These are phyloP conservation scores for Matsumurasca onukii DNA, from an alignment of 1,140 invertebrate species.

Conservation along the genomic window DNA sequence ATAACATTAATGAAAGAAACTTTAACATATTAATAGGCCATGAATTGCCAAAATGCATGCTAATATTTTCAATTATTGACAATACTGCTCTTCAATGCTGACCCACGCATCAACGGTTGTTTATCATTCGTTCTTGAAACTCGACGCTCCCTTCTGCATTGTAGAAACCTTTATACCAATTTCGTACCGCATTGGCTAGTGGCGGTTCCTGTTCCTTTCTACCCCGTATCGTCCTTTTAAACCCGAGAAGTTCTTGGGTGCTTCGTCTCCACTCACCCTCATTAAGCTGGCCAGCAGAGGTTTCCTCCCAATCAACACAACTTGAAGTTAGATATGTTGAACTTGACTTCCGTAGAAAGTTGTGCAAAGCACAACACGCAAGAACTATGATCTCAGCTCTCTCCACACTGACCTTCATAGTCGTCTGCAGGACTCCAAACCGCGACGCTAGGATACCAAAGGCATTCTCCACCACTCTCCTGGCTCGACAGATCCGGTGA, in stretches of 20 bases:
- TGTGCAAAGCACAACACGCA: constrained; percentile 15
- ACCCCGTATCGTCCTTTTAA: neutral
- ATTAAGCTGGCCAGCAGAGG: neutral
- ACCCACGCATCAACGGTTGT: neutral
- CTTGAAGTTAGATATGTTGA: constrained; percentile 5
- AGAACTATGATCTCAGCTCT: constrained; percentile 26
- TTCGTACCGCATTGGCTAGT: too few species aligned
- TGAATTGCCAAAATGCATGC: too few species aligned
- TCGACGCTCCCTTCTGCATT: constrained; percentile 15
- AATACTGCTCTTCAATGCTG: too few species aligned
- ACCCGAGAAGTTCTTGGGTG: neutral
- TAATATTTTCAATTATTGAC: too few species aligned
- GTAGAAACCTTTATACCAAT: neutral
- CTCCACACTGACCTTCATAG: constrained; percentile 43
- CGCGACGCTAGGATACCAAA: constrained; percentile 49
- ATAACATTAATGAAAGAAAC: too few species aligned
- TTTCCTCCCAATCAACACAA: constrained; percentile 23
- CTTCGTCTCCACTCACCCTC: neutral
- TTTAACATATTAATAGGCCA: too few species aligned
- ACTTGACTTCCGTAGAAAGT: constrained; percentile 14
- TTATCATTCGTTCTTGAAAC: constrained; percentile 24
- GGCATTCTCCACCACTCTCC: constrained; percentile 33
- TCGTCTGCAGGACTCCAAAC: constrained; percentile 35
- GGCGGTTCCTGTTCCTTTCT: neutral
- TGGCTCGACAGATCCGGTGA: constrained; percentile 47